phyloP scores from a whole-genome alignment of 1,140 invertebrate genomes.

The Drosophila grimshawi region DNA sequence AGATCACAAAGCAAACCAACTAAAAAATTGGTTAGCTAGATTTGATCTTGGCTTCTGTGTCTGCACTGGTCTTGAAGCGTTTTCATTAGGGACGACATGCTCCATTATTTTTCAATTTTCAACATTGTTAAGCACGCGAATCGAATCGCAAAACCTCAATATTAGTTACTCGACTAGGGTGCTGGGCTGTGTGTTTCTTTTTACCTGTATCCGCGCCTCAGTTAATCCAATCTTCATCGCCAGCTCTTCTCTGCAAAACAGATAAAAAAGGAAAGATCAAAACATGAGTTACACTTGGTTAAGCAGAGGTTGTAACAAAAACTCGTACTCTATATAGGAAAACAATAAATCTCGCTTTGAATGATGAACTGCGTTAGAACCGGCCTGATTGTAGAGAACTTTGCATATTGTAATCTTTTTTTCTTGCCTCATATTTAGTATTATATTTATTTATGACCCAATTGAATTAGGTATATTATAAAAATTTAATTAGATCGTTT shows the following conservation, averaged over 20 bases:
- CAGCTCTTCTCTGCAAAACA: slow-evolving; percentile 93
- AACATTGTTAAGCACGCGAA: slow-evolving; percentile 78
- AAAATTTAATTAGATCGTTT: background rate
- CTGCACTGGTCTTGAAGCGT: slow-evolving; percentile 13
- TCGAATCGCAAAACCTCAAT: slow-evolving; percentile 49
- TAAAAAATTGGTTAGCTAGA: slow-evolving; percentile 33
- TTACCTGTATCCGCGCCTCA: slow-evolving; percentile 99
- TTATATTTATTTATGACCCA: too few species aligned
- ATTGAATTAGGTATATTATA: too few species aligned
- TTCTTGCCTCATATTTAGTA: too few species aligned
- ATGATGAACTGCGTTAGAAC: too few species aligned
- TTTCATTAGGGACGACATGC: slow-evolving; percentile 78
- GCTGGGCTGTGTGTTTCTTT: slow-evolving; percentile 1
- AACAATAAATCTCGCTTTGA: too few species aligned
- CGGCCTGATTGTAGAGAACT: too few species aligned
- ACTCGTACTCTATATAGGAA: background rate
- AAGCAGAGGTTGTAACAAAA: slow-evolving; percentile 6
- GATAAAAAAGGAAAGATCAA: slow-evolving; percentile 11
- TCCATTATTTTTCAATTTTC: slow-evolving; percentile 82
- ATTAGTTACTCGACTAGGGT: slow-evolving; percentile 12
- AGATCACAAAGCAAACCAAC: slow-evolving; percentile 25
- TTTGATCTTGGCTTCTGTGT: slow-evolving; percentile 18
- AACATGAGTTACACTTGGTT: slow-evolving; percentile 22
- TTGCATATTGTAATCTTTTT: too few species aligned
- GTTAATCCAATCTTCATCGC: slow-evolving; percentile 99